phyloP scores from a whole-genome alignment of 2,888 invertebrate species.

The Diaphora mendica region DNA sequence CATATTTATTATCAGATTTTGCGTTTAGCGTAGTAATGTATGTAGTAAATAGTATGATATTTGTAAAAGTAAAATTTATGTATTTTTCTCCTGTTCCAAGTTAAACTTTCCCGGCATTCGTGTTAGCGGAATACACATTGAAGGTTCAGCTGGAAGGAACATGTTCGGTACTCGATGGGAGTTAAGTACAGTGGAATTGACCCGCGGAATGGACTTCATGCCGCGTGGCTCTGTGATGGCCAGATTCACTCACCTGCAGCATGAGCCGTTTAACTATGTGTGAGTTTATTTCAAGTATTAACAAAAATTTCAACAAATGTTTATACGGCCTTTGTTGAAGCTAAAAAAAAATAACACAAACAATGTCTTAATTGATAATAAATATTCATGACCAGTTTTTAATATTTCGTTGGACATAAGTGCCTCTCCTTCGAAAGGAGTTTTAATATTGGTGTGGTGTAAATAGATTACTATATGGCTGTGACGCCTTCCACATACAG shows the following conservation, averaged over 20 bases:
- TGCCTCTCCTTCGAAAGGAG: no score
- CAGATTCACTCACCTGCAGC: conserved; percentile 90
- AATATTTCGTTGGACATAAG: no score
- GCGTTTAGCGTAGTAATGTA: no score
- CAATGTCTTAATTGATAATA: no score
- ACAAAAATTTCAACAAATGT: background rate
- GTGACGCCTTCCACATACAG: no score
- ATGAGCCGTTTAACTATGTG: conserved; percentile 88
- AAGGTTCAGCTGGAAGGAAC: conserved; percentile 85
- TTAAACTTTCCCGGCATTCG: conserved; percentile 87
- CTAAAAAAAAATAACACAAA: no score
- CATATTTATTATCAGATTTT: no score
- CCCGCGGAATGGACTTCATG: conserved; percentile 93
- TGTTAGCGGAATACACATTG: conserved; percentile 85
- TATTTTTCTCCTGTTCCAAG: conserved; percentile 62
- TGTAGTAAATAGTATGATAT: no score
- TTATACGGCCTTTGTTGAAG: no score
- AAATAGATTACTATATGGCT: no score
- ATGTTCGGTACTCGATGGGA: conserved; percentile 91
- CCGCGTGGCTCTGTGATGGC: conserved; percentile 91
- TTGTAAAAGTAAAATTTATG: background rate
- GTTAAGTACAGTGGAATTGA: conserved; percentile 91
- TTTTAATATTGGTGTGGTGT: no score
- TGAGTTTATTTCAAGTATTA: conserved; percentile 55
- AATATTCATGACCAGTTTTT: no score